Conservation (phyloP, 2,797 vertebrate species). For the Enteromius argenteus region DNA sequence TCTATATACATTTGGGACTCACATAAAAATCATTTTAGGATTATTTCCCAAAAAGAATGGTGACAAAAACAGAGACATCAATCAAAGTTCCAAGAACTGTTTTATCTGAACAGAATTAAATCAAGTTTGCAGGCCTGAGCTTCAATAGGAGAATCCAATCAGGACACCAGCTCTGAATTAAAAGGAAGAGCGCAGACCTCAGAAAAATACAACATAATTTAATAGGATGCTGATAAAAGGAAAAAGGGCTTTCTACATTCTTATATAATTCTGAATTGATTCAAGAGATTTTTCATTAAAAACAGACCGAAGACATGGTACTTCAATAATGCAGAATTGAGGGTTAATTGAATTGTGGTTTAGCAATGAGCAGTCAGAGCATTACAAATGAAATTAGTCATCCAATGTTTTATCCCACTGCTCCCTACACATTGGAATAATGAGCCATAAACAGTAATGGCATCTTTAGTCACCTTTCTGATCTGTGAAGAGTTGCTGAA, state of each 20-base stretch:
- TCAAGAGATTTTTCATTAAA: neutral
- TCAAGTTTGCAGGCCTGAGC: neutral
- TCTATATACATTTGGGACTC: neutral
- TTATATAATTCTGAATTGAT: slow-evolving; percentile 13
- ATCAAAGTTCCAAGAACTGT: neutral
- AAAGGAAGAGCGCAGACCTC: neutral
- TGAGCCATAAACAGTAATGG: slow-evolving; percentile 69
- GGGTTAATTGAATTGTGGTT: slow-evolving; percentile 24
- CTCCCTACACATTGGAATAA: slow-evolving; percentile 59
- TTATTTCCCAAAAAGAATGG: neutral
- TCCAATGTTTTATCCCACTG: neutral
- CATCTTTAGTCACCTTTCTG: slow-evolving; percentile 69
- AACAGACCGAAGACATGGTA: neutral
- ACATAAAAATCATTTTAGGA: neutral
- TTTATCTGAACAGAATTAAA: neutral
- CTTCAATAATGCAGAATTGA: slow-evolving; percentile 9
- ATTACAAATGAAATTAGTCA: slow-evolving; percentile 35
- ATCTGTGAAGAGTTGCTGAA: slow-evolving; percentile 72
- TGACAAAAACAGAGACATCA: neutral
- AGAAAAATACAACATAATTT: neutral
- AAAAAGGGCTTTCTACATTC: slow-evolving; percentile 1
- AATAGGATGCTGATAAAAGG: neutral
- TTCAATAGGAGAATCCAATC: neutral
- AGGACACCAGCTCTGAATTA: neutral
- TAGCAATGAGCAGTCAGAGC: neutral